Conservation (phyloP, 35 echinoderm and acorn worm species). For the Heliocidaris tuberculata region DNA sequence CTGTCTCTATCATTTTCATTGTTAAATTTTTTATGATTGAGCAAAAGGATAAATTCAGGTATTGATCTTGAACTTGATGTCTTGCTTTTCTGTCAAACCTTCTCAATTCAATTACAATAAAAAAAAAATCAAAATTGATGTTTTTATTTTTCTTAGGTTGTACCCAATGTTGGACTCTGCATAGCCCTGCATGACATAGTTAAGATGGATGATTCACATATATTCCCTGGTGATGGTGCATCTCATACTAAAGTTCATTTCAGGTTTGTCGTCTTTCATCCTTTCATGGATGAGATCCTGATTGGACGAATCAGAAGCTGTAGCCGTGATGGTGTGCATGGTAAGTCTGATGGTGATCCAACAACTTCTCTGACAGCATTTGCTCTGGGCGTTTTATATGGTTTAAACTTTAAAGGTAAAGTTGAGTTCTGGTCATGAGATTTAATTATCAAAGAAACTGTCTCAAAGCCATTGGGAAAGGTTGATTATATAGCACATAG, state of each 20-base stretch:
- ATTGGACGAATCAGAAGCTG: slow-evolving; percentile 90
- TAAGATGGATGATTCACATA: slow-evolving; percentile 92
- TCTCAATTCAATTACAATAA: not conserved
- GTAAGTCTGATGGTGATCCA: slow-evolving; percentile 38
- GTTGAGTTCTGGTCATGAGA: too few species aligned
- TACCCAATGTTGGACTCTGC: slow-evolving; percentile 94
- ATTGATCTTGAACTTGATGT: too few species aligned
- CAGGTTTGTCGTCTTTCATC: slow-evolving; percentile 88
- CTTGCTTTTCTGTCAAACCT: too few species aligned
- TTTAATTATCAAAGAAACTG: too few species aligned
- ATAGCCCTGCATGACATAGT: slow-evolving; percentile 95
- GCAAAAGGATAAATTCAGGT: too few species aligned
- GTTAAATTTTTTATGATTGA: too few species aligned
- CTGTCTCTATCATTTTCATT: too few species aligned
- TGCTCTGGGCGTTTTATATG: not conserved
- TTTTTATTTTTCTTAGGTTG: slow-evolving; percentile 65
- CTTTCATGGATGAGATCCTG: slow-evolving; percentile 92
- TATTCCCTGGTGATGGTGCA: slow-evolving; percentile 94
- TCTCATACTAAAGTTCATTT: slow-evolving; percentile 98
- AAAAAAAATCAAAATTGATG: not conserved
- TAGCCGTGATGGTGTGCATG: slow-evolving; percentile 92
- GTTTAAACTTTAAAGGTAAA: slow-evolving; percentile 18
- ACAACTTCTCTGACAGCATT: not conserved
- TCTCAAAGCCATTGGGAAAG: too few species aligned
- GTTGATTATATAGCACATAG: too few species aligned